Evolutionary conservation across 2,888 invertebrate genomes (phyloP).

Genomic region (Antheraea yamamai): DNA sequence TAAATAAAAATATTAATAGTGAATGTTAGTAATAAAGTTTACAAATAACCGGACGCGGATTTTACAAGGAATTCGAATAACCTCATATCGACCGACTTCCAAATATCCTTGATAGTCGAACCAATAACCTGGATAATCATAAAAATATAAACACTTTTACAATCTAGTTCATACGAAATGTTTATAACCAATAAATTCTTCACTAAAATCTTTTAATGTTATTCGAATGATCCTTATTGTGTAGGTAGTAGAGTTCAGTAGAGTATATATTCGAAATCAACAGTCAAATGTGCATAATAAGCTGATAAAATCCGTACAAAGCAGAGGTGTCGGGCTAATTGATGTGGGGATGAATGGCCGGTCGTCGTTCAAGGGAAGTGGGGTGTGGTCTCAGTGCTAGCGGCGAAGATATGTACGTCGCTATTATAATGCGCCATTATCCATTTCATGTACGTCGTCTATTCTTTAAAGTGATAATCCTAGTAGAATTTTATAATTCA

Average conservation of each 20-base stretch:
- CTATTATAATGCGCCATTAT: neutral
- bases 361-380: conserved; percentile 37
- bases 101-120: neutral
- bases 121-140: conserved; percentile 19
- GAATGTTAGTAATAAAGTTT: neutral
- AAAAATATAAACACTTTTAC: conserved; percentile 42
- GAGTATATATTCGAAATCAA: conserved; percentile 32
- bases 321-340: conserved; percentile 73
- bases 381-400: conserved; percentile 34
- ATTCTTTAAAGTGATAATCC: neutral
- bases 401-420: conserved; percentile 25
- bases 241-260: conserved; percentile 29
- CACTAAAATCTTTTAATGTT: conserved; percentile 22
- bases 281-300: conserved; percentile 50
- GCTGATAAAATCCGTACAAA: conserved; percentile 62
- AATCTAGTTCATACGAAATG: conserved; percentile 44
- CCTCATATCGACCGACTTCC: conserved; percentile 1
- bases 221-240: conserved; percentile 27
- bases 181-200: conserved; percentile 46
- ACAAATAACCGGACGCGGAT: neutral
- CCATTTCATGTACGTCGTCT: neutral
- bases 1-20: neutral
- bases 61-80: neutral
- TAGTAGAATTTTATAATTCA: neutral
- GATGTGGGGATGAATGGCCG: conserved; percentile 61